phyloP scores from a whole-genome alignment of 92 coral and sea anemone genomes.

The Galaxea fascicularis region DNA sequence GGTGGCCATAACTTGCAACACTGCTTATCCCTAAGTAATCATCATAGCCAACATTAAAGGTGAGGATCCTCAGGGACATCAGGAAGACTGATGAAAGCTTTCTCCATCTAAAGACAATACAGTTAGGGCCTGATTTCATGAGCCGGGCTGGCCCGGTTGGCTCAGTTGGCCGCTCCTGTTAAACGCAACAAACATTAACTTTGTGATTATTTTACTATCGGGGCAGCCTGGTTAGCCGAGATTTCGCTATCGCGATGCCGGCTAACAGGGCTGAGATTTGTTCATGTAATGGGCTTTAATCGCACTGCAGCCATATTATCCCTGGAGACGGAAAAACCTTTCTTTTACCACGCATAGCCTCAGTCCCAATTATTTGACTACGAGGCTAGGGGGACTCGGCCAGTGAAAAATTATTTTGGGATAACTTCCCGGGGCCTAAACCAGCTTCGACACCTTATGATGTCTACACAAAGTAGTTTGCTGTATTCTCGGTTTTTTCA shows the following conservation, averaged over 20 bases:
- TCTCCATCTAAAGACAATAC: slow-evolving; percentile 2
- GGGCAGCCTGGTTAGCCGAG: not conserved
- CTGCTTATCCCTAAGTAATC: not conserved
- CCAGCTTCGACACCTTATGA: too few species aligned
- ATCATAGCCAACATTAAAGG: slow-evolving; percentile 6
- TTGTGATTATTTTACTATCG: not conserved
- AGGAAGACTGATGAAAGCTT: slow-evolving; percentile 1
- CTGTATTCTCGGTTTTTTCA: too few species aligned
- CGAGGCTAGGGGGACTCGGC: too few species aligned
- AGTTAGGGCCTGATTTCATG: slow-evolving; percentile 1
- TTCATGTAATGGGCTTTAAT: not conserved
- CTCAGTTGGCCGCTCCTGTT: not conserved
- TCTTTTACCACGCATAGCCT: too few species aligned
- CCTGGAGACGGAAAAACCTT: too few species aligned
- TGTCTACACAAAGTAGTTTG: too few species aligned
- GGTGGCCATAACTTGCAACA: not conserved
- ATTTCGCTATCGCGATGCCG: slow-evolving; percentile 1
- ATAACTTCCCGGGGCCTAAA: too few species aligned
- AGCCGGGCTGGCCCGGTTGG: slow-evolving; percentile 1
- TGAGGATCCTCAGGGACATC: slow-evolving; percentile 1
- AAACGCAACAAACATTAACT: slow-evolving; percentile 2
- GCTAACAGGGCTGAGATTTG: slow-evolving; percentile 1
- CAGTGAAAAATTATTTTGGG: too few species aligned
- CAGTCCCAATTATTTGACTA: too few species aligned
- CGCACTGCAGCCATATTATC: too few species aligned